These are phyloP conservation scores for Drosophila trichaetosa DNA, from an alignment of 2,888 invertebrate species.

Conservation along the genomic window DNA sequence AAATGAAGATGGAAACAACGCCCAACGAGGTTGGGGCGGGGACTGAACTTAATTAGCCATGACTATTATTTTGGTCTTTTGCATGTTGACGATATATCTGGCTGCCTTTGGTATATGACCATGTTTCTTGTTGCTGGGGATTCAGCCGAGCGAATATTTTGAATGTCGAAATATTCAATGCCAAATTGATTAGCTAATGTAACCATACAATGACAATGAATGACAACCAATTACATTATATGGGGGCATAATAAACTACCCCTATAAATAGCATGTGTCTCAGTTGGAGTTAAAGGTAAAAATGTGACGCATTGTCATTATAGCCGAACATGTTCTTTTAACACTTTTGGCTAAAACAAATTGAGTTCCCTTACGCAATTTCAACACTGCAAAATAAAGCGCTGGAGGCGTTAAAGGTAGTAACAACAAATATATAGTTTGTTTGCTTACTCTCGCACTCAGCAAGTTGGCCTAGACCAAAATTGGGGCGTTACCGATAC, in stretches of 20 bases:
- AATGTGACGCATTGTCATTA: neutral
- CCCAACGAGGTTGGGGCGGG: conserved; percentile 12
- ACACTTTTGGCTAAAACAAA: neutral
- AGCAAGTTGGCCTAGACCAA: conserved; percentile 14
- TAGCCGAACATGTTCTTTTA: neutral
- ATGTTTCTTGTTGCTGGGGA: conserved; percentile 2
- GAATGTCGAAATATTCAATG: conserved; percentile 44
- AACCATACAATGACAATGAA: conserved; percentile 16
- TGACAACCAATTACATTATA: neutral
- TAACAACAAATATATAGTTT: conserved; percentile 3
- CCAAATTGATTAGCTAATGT: conserved; percentile 28
- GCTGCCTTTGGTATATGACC: conserved; percentile 7
- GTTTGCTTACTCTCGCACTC: conserved; percentile 3
- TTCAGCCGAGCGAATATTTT: conserved; percentile 22
- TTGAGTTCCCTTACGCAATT: conserved; percentile 1
- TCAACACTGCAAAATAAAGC: conserved; percentile 4
- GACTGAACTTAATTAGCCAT: conserved; percentile 50
- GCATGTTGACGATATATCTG: conserved; percentile 4
- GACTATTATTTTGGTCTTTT: conserved; percentile 28
- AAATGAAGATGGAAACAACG: neutral
- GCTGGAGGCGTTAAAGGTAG: neutral
- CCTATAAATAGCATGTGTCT: neutral
- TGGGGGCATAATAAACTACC: neutral
- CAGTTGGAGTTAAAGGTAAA: neutral
- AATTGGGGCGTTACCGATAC: conserved; percentile 35